These are phyloP conservation scores for Geopemphigus sp. DNA, from an alignment of 1,140 invertebrate species.

Conservation along the genomic window DNA sequence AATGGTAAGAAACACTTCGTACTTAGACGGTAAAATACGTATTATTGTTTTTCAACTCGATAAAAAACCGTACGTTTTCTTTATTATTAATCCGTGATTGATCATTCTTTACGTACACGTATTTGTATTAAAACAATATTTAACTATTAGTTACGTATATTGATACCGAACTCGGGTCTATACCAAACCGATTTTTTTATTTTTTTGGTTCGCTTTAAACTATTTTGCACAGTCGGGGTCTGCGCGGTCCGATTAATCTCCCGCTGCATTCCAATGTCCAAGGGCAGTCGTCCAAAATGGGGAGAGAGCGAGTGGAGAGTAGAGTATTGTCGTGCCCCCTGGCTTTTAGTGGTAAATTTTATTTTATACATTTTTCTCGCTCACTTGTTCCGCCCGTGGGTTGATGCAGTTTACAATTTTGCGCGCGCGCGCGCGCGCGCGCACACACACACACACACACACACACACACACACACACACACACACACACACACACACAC, in stretches of 20 bases:
- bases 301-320: neutral
- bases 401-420: slow-evolving; percentile 37
- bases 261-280: slow-evolving; percentile 36
- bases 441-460: neutral
- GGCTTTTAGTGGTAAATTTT: slow-evolving; percentile 35
- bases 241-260: slow-evolving; percentile 29
- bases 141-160: neutral
- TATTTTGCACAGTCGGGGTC: slow-evolving; percentile 26
- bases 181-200: neutral
- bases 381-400: slow-evolving; percentile 30
- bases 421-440: neutral
- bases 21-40: neutral
- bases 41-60: neutral
- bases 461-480: neutral
- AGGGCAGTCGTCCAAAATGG: slow-evolving; percentile 12
- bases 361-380: slow-evolving; percentile 34
- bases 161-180: neutral
- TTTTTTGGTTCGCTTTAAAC: slow-evolving; percentile 12
- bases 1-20: neutral
- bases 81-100: too few relatives aligned
- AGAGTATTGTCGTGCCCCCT: slow-evolving; percentile 9
- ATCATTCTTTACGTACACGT: too few relatives aligned
- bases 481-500: too few relatives aligned
- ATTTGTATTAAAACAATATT: neutral
- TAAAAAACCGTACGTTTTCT: too few relatives aligned